Evolutionary conservation across 2,113 vertebrate species (phyloP).

Genomic region (Charina bottae): DNA sequence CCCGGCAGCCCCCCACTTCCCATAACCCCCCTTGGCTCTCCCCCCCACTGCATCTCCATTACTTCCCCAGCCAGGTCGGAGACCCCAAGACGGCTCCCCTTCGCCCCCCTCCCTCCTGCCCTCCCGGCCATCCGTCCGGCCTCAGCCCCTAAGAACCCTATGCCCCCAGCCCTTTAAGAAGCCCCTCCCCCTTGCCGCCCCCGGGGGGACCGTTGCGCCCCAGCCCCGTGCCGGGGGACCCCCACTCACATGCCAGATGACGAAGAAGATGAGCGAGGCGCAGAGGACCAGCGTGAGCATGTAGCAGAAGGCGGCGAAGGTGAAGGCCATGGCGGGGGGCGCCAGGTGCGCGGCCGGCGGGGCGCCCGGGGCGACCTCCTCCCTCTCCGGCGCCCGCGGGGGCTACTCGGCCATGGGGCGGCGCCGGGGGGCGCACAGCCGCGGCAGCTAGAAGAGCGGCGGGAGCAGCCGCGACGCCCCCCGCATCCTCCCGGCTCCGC

Average conservation of each 20-base stretch:
- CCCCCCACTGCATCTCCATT: neutral
- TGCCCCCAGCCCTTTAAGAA: neutral
- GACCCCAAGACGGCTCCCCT: too few relatives aligned
- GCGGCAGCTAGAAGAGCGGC: slow-evolving; percentile 44
- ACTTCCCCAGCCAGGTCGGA: neutral
- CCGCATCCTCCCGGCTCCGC: neutral
- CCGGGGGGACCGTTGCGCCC: too few relatives aligned
- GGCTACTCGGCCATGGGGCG: neutral
- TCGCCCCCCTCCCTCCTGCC: neutral
- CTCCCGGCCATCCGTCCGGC: neutral
- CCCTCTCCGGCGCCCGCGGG: neutral
- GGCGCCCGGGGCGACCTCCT: neutral
- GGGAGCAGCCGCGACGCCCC: slow-evolving; percentile 45
- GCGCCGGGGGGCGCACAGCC: neutral
- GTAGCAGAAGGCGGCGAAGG: slow-evolving; percentile 96
- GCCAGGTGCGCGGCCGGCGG: neutral
- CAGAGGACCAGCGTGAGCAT: slow-evolving; percentile 93
- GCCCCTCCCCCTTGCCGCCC: neutral
- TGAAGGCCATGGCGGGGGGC: slow-evolving; percentile 82
- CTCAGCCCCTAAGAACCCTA: neutral
- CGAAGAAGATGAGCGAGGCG: slow-evolving; percentile 93
- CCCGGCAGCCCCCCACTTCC: too few relatives aligned
- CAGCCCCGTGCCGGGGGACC: neutral
- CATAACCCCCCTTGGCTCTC: neutral
- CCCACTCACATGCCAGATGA: slow-evolving; percentile 93